phyloP scores from a whole-genome alignment of 2,113 vertebrate genomes.

The Erpornis zantholeuca region DNA sequence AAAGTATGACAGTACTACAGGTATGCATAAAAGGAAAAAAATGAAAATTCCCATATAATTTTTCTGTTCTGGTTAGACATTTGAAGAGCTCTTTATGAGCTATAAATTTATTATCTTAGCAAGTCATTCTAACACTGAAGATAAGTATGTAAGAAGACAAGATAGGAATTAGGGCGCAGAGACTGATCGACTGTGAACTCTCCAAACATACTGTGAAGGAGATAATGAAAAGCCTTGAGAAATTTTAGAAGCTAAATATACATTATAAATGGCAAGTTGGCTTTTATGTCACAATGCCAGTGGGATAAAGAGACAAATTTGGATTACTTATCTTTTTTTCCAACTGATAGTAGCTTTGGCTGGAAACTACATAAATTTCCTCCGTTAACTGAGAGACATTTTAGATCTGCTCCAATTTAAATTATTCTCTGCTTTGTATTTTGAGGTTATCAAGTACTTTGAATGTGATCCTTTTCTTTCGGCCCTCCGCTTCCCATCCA shows the following conservation, averaged over 20 bases:
- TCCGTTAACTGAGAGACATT: background rate
- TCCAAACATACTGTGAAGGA: background rate
- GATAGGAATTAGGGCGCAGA: background rate
- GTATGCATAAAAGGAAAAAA: background rate
- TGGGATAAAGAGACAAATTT: background rate
- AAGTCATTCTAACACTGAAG: background rate
- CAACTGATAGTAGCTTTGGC: background rate
- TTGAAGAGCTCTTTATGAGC: background rate
- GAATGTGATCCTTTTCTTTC: background rate
- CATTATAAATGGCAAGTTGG: background rate
- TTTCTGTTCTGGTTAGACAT: background rate
- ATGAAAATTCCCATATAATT: background rate
- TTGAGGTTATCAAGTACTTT: background rate
- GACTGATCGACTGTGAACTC: background rate
- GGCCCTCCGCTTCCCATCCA: background rate
- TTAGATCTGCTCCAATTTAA: background rate
- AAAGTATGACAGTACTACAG: background rate
- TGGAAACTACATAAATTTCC: background rate
- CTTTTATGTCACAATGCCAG: background rate
- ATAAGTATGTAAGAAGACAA: background rate
- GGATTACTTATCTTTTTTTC: background rate
- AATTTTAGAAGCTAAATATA: slow-evolving; percentile 17
- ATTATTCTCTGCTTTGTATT: background rate
- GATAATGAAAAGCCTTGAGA: slow-evolving; percentile 12
- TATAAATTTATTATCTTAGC: background rate